A percentile compares a stretch with the other conserved stretches of the same genome.
These are phyloP conservation scores for Eciton burchellii DNA, from an alignment of 1,140 invertebrate genomes.

Conservation along the genomic window DNA sequence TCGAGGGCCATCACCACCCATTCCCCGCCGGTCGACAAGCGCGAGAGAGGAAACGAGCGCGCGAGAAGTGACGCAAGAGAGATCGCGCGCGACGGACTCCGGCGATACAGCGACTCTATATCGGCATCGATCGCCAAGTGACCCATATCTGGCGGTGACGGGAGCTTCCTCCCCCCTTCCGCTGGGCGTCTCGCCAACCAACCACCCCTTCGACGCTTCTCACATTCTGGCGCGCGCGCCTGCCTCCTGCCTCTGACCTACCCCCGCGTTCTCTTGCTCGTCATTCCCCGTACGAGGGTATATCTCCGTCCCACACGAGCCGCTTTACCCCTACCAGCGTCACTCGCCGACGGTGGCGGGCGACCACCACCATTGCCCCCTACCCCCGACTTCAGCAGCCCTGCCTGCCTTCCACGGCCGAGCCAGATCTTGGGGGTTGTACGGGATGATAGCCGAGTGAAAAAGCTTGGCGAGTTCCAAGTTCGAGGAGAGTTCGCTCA, in stretches of 20 bases:
- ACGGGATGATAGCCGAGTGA: conserved; percentile 79
- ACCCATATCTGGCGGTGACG: conserved; percentile 83
- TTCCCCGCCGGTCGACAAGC: neutral
- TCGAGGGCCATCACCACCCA: neutral
- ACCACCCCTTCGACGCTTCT: conserved; percentile 47
- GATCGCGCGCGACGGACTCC: conserved; percentile 66
- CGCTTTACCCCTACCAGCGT: conserved; percentile 48
- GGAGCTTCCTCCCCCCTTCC: conserved; percentile 70
- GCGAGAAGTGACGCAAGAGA: conserved; percentile 63
- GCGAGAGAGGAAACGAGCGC: neutral
- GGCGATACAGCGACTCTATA: conserved; percentile 72
- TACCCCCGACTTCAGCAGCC: conserved; percentile 71
- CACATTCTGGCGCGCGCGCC: conserved; percentile 48
- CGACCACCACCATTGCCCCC: conserved; percentile 64
- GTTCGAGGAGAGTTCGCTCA: conserved; percentile 71
- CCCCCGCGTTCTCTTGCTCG: conserved; percentile 7
- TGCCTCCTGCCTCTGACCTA: conserved; percentile 31
- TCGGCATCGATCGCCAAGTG: conserved; percentile 84
- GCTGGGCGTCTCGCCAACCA: conserved; percentile 37
- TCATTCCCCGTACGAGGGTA: conserved; percentile 29
- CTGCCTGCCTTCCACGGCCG: conserved; percentile 79
- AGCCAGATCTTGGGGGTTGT: conserved; percentile 76
- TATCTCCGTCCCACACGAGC: conserved; percentile 50
- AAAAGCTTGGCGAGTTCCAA: conserved; percentile 72
- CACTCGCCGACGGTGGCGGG: conserved; percentile 38